A percentile compares a stretch with the other conserved stretches of the same genome.
These are phyloP conservation scores for Crossaster papposus DNA, from an alignment of 53 echinoderm and acorn worm species.

Conservation along the genomic window DNA sequence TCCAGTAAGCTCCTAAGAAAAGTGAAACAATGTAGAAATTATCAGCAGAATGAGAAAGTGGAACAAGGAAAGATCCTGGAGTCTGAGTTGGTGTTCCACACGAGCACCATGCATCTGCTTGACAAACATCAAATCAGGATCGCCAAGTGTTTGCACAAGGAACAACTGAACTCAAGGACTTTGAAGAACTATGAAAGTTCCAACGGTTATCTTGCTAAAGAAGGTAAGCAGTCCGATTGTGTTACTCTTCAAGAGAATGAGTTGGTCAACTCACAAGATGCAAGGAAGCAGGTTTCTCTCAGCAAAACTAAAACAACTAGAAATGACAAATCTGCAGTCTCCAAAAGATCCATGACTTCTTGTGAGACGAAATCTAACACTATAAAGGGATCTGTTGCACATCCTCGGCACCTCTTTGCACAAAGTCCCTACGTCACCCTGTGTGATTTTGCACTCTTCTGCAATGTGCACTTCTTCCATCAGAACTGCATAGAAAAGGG, in stretches of 20 bases:
- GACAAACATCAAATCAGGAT: slow-evolving; percentile 35
- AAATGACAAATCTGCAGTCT: not conserved
- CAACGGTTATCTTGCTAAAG: not conserved
- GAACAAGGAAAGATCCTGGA: not conserved
- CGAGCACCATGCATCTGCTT: not conserved
- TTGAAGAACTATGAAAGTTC: too few species aligned
- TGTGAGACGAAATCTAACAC: not conserved
- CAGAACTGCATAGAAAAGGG: slow-evolving; percentile 22
- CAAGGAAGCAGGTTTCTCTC: not conserved
- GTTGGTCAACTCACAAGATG: not conserved
- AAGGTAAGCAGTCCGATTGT: not conserved
- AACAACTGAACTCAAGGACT: not conserved
- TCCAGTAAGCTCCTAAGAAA: slow-evolving; percentile 45
- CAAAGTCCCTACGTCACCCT: slow-evolving; percentile 77
- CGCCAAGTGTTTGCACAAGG: slow-evolving; percentile 22
- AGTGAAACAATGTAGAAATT: not conserved
- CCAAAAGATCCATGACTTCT: not conserved
- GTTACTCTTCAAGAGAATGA: not conserved
- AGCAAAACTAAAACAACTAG: not conserved
- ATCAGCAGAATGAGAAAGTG: not conserved
- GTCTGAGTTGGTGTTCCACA: slow-evolving; percentile 1
- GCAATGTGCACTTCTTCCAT: slow-evolving; percentile 70
- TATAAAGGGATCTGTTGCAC: slow-evolving; percentile 2
- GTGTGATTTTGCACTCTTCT: slow-evolving; percentile 81
- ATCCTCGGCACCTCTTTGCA: slow-evolving; percentile 64